Percentiles rank a stretch among this genome's conserved stretches.
phyloP scores from a whole-genome alignment of 2,888 invertebrate species.

The Bellardia bayeri region DNA sequence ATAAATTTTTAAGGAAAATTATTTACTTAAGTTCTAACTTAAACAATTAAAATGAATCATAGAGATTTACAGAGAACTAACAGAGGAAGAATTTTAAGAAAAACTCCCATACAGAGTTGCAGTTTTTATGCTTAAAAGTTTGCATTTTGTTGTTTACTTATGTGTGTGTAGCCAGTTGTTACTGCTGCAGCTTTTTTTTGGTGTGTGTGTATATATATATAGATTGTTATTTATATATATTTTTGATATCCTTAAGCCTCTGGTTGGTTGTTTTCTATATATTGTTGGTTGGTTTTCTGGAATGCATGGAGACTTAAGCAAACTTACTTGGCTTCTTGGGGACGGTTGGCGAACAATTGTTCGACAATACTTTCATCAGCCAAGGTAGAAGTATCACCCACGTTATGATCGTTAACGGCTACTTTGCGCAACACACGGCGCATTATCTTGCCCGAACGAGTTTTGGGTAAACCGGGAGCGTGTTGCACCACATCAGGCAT shows the following conservation, averaged over 20 bases:
- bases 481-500: slow-evolving; percentile 97
- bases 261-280: slow-evolving; percentile 27
- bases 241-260: slow-evolving; percentile 54
- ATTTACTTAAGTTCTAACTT: slow-evolving; percentile 43
- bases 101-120: slow-evolving; percentile 20
- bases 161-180: slow-evolving; percentile 2
- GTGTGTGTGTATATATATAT: background rate
- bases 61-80: slow-evolving; percentile 38
- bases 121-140: slow-evolving; percentile 12
- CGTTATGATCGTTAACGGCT: slow-evolving; percentile 93
- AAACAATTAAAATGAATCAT: slow-evolving; percentile 28
- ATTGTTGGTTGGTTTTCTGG: slow-evolving; percentile 40
- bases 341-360: slow-evolving; percentile 90
- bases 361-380: slow-evolving; percentile 96
- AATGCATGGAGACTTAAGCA: slow-evolving; percentile 28
- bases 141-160: slow-evolving; percentile 7
- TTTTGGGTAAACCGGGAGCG: slow-evolving; percentile 97
- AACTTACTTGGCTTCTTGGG: slow-evolving; percentile 84
- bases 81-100: background rate
- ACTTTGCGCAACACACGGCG: slow-evolving; percentile 96
- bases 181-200: slow-evolving; percentile 25
- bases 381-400: slow-evolving; percentile 97
- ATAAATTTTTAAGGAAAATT: slow-evolving; percentile 4
- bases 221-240: slow-evolving; percentile 2
- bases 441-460: slow-evolving; percentile 99